phyloP scores from a whole-genome alignment of 2,888 invertebrate species.

The Caenorhabditis sulstoni region DNA sequence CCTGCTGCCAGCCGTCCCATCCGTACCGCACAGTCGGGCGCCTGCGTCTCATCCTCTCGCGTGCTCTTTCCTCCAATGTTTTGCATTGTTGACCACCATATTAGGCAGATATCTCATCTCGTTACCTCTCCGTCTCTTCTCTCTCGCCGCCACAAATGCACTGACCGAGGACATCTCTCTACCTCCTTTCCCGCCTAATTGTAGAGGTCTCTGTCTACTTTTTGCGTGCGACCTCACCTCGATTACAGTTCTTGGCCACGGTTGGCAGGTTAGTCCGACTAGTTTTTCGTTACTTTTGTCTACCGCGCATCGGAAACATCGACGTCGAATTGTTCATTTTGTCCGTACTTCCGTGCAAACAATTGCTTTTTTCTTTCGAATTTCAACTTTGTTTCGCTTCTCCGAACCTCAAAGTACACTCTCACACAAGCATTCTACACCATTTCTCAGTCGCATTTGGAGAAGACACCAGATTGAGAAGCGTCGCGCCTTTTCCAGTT shows the following conservation, averaged over 20 bases:
- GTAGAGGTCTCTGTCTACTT: not conserved
- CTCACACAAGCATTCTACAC: too few relatives aligned
- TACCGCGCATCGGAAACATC: not conserved
- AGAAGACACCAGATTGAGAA: not conserved
- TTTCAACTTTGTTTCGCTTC: not conserved
- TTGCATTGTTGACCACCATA: constrained; percentile 30
- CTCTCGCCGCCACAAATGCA: not conserved
- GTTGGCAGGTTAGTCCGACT: not conserved
- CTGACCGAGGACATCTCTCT: constrained; percentile 31
- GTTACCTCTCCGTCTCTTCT: constrained; percentile 7
- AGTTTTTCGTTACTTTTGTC: constrained; percentile 1
- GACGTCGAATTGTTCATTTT: not conserved
- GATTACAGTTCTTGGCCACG: not conserved
- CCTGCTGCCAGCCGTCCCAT: constrained; percentile 22
- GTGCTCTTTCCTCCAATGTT: constrained; percentile 35
- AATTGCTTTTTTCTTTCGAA: not conserved
- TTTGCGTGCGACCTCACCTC: not conserved
- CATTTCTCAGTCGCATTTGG: not conserved
- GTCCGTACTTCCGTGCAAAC: too few relatives aligned
- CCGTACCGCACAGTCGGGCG: not conserved
- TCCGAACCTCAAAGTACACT: not conserved
- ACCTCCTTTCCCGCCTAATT: constrained; percentile 23
- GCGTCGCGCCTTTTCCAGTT: not conserved
- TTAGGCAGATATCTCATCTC: constrained; percentile 43
- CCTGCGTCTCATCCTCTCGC: constrained; percentile 5